Conservation (phyloP, 2,113 vertebrate species). For the Cyprinodon variegatus region DNA sequence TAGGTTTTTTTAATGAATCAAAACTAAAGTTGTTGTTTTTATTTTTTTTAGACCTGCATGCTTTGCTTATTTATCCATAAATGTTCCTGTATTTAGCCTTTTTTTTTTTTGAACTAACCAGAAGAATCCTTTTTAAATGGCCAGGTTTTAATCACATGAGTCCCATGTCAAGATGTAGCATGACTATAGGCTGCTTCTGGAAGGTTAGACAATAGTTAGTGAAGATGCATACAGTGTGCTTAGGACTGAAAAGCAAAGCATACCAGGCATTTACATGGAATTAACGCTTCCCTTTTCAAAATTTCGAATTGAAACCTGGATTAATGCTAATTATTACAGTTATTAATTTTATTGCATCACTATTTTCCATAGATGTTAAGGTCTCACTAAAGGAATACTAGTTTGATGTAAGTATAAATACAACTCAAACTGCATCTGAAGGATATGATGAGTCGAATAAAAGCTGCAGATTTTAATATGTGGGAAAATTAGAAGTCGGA, state of each 20-base stretch:
- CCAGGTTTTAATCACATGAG: constrained; percentile 81
- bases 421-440: neutral
- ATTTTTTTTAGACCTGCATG: constrained; percentile 93
- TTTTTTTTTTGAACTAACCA: constrained; percentile 86
- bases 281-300: constrained; percentile 78
- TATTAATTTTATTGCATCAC: constrained; percentile 27
- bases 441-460: neutral
- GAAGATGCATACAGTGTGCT: constrained; percentile 71
- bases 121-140: constrained; percentile 76
- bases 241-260: constrained; percentile 82
- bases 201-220: constrained; percentile 80
- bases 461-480: neutral
- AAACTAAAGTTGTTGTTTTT: constrained; percentile 69
- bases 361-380: constrained; percentile 35
- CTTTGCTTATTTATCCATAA: constrained; percentile 94
- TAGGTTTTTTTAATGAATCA: constrained; percentile 88
- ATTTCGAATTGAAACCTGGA: neutral
- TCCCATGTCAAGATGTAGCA: constrained; percentile 86
- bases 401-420: neutral
- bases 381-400: constrained; percentile 70
- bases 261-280: constrained; percentile 77
- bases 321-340: neutral
- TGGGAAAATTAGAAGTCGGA: neutral
- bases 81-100: constrained; percentile 83
- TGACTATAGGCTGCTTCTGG: constrained; percentile 87